These are phyloP conservation scores for Drosophila atroscutellata DNA, from an alignment of 2,888 invertebrate genomes.

Conservation along the genomic window DNA sequence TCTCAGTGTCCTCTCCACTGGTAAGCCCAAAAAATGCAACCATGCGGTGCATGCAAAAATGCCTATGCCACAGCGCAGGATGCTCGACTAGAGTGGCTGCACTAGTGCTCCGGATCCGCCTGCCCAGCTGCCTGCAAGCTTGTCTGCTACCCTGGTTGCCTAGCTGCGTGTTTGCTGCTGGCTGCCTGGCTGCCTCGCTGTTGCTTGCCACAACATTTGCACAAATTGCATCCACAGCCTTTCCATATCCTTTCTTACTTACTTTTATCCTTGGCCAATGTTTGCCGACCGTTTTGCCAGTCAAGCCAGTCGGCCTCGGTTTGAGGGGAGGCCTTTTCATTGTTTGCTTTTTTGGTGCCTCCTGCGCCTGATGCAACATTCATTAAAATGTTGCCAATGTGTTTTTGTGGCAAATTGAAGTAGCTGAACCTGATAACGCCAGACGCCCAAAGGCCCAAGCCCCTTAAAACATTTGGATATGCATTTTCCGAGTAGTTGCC, in stretches of 20 bases:
- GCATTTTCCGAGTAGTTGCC: conserved; percentile 68
- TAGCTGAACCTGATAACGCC: conserved; percentile 46
- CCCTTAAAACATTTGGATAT: conserved; percentile 48
- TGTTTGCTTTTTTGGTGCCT: conserved; percentile 61
- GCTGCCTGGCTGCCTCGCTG: conserved; percentile 12
- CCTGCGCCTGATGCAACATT: conserved; percentile 67
- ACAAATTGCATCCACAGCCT: conserved; percentile 71
- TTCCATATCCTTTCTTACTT: conserved; percentile 65
- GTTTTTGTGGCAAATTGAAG: conserved; percentile 81
- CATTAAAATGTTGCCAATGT: conserved; percentile 82
- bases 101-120: conserved; percentile 22
- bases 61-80: conserved; percentile 65
- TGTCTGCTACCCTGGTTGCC: conserved; percentile 31
- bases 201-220: conserved; percentile 69
- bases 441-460: conserved; percentile 17
- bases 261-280: conserved; percentile 73
- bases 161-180: conserved; percentile 15
- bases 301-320: conserved; percentile 33
- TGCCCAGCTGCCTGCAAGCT: conserved; percentile 6
- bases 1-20: conserved; percentile 25
- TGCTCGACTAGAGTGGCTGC: conserved; percentile 21
- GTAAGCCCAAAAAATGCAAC: conserved; percentile 79
- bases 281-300: conserved; percentile 75
- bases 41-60: conserved; percentile 80
- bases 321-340: conserved; percentile 43